Evolutionary conservation across 1,140 invertebrate genomes (phyloP).

Genomic region (Chelonus insularis): DNA sequence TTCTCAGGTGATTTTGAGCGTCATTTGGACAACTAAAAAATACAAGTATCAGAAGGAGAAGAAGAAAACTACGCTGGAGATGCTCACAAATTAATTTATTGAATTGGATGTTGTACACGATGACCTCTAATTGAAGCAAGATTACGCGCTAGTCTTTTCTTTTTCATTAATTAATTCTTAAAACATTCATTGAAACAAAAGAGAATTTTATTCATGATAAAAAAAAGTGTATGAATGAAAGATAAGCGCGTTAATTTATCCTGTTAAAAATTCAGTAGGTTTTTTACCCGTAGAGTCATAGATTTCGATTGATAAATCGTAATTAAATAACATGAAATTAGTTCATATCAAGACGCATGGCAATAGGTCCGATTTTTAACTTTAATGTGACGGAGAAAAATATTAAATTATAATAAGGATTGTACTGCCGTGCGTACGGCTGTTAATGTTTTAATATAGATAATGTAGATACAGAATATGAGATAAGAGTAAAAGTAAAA

Average conservation of each 20-base stretch:
- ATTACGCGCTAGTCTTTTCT: no score
- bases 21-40: conserved; percentile 11
- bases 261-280: conserved; percentile 38
- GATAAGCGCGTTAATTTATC: conserved; percentile 31
- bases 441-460: conserved; percentile 29
- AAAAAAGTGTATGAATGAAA: no score
- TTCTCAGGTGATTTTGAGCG: conserved; percentile 59
- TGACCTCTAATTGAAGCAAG: no score
- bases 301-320: conserved; percentile 26
- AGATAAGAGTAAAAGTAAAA: conserved; percentile 3
- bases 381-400: neutral
- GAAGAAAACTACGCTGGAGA: no score
- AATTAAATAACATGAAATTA: conserved; percentile 42
- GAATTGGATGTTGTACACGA: no score
- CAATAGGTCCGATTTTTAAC: conserved; percentile 8
- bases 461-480: conserved; percentile 21
- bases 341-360: conserved; percentile 50
- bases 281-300: conserved; percentile 50
- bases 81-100: no score
- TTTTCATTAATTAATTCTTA: no score
- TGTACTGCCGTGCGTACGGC: conserved; percentile 17
- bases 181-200: no score
- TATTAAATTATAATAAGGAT: neutral
- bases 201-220: no score
- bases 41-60: no score